Conservation (phyloP, 2,888 invertebrate genomes). For the Latheticus oryzae region DNA sequence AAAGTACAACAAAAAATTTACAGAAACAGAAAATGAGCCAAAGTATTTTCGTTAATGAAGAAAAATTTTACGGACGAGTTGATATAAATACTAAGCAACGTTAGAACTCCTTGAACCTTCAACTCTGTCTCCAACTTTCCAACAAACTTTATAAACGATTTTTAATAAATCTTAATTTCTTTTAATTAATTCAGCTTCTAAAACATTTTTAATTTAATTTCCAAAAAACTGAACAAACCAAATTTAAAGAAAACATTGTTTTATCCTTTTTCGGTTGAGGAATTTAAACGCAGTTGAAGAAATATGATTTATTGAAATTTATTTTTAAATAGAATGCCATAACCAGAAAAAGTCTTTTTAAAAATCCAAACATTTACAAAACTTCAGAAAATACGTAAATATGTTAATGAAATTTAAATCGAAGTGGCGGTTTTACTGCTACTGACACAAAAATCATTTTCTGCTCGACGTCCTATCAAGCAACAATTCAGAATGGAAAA, state of each 20-base stretch:
- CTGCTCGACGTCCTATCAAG: conserved; percentile 9
- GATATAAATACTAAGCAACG: no score
- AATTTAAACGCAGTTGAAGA: no score
- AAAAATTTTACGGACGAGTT: no score
- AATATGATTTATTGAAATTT: no score
- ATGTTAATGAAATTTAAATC: conserved; percentile 23
- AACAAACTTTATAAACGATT: conserved; percentile 16
- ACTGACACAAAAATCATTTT: conserved; percentile 5
- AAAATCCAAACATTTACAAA: conserved; percentile 7
- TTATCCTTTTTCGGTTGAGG: no score
- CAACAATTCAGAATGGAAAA: conserved; percentile 10
- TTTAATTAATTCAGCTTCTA: conserved; percentile 9
- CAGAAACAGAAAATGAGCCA: no score
- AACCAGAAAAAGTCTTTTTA: conserved; percentile 1
- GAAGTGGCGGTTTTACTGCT: conserved; percentile 6
- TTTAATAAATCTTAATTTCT: conserved; percentile 18
- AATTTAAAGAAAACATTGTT: no score
- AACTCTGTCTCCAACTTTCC: not conserved
- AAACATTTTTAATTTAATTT: conserved; percentile 12
- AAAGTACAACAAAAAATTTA: no score
- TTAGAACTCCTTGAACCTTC: no score
- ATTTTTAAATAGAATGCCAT: no score
- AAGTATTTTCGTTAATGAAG: no score
- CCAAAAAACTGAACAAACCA: conserved; percentile 21
- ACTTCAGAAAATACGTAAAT: conserved; percentile 7